Conservation (phyloP, 2,113 vertebrate species). For the Machaerirhynchus nigripectus region DNA sequence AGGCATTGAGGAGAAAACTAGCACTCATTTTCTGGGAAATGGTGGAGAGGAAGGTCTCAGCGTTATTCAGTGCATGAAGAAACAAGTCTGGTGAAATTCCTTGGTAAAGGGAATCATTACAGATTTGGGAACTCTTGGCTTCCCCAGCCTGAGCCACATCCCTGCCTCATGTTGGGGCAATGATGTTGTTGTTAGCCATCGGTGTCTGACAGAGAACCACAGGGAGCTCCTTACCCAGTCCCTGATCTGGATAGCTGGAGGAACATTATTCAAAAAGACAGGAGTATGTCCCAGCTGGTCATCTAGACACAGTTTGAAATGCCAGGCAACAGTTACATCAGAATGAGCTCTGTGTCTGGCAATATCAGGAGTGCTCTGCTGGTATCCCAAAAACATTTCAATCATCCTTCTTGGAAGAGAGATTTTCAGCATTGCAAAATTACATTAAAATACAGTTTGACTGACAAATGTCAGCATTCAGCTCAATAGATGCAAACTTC, state of each 20-base stretch:
- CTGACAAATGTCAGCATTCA: neutral
- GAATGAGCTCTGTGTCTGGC: neutral
- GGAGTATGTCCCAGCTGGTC: neutral
- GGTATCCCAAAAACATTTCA: neutral
- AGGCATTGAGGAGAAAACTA: neutral
- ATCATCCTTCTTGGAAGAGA: neutral
- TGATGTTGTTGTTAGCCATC: neutral
- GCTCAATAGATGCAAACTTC: neutral
- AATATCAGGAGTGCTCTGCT: neutral
- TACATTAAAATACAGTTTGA: neutral
- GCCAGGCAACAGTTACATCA: neutral
- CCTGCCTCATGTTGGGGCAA: neutral
- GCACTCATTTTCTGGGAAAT: neutral
- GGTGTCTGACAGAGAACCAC: accelerated
- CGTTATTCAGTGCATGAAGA: neutral
- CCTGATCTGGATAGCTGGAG: neutral
- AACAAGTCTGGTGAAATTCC: neutral
- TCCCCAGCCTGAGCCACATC: neutral
- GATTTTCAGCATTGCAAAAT: neutral
- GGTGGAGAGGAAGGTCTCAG: neutral
- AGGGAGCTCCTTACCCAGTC: neutral
- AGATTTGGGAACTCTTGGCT: neutral
- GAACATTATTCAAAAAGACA: neutral
- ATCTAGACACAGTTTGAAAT: neutral
- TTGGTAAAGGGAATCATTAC: neutral